phyloP scores from a whole-genome alignment of 2,113 vertebrate genomes.

The Silurus meridionalis region DNA sequence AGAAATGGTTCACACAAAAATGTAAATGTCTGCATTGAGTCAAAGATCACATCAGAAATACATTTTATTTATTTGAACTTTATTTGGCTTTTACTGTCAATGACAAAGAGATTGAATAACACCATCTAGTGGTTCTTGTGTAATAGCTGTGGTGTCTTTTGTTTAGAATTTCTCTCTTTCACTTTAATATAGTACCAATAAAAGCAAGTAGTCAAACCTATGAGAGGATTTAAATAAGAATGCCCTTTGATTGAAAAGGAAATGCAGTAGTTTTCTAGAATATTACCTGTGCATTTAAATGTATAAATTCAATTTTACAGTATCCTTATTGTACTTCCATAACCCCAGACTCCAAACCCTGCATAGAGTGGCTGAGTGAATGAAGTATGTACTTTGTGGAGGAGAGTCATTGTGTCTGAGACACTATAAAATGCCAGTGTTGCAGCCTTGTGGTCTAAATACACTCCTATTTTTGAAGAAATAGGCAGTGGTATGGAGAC shows the following conservation, averaged over 20 bases:
- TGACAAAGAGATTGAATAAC: not conserved
- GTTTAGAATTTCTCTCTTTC: not conserved
- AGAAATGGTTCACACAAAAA: not conserved
- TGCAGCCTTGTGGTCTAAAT: constrained; percentile 70
- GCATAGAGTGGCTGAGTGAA: constrained; percentile 77
- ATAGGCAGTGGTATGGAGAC: constrained; percentile 59
- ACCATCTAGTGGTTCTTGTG: constrained; percentile 46
- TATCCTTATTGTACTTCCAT: constrained; percentile 61
- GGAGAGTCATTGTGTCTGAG: constrained; percentile 70
- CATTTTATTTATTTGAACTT: not conserved
- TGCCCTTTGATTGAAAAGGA: not conserved
- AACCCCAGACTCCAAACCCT: constrained; percentile 82
- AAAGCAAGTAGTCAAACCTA: not conserved
- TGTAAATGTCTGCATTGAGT: not conserved
- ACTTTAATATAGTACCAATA: not conserved
- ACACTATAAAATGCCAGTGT: constrained; percentile 77
- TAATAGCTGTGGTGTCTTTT: not conserved
- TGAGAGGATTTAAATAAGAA: not conserved
- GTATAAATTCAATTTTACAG: not conserved
- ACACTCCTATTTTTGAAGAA: constrained; percentile 74
- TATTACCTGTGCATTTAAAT: not conserved
- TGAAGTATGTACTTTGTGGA: constrained; percentile 71
- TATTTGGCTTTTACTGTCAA: not conserved
- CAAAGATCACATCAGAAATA: not conserved
- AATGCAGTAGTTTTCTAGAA: not conserved